Conservation (phyloP, 2,797 vertebrate genomes). For the Scleropages formosus region DNA sequence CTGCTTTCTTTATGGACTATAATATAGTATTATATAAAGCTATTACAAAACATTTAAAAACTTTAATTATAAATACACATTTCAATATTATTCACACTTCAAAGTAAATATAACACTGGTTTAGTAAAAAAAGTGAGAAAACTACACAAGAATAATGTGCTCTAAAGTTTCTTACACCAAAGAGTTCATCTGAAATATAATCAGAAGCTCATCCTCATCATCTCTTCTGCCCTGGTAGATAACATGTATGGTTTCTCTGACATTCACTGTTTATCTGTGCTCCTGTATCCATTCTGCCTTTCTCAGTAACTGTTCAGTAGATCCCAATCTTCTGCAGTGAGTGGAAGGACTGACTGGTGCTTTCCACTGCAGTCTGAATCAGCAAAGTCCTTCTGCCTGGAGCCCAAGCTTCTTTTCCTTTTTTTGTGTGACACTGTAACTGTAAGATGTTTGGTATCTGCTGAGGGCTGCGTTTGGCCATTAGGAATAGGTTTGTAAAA, state of each 20-base stretch:
- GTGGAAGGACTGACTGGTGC: slow-evolving; percentile 60
- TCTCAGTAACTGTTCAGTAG: slow-evolving; percentile 87
- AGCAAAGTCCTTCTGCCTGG: slow-evolving; percentile 51
- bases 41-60: too few relatives aligned
- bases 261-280: too few relatives aligned
- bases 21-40: too few relatives aligned
- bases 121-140: too few relatives aligned
- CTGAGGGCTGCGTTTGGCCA: slow-evolving; percentile 10
- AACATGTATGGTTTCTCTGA: too few relatives aligned
- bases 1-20: too few relatives aligned
- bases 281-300: not conserved
- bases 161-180: too few relatives aligned
- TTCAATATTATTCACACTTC: not conserved
- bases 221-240: not conserved
- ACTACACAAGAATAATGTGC: too few relatives aligned
- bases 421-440: slow-evolving; percentile 45
- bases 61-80: slow-evolving; percentile 20
- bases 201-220: not conserved
- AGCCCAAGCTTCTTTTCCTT: slow-evolving; percentile 69
- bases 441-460: slow-evolving; percentile 31
- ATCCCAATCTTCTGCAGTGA: slow-evolving; percentile 80
- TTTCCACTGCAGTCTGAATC: slow-evolving; percentile 61
- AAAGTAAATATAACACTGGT: too few relatives aligned
- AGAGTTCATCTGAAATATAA: not conserved
- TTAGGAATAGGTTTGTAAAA: slow-evolving; percentile 70